Evolutionary conservation across 2,113 vertebrate genomes (phyloP).

Genomic region (Onychostruthus taczanowskii): DNA sequence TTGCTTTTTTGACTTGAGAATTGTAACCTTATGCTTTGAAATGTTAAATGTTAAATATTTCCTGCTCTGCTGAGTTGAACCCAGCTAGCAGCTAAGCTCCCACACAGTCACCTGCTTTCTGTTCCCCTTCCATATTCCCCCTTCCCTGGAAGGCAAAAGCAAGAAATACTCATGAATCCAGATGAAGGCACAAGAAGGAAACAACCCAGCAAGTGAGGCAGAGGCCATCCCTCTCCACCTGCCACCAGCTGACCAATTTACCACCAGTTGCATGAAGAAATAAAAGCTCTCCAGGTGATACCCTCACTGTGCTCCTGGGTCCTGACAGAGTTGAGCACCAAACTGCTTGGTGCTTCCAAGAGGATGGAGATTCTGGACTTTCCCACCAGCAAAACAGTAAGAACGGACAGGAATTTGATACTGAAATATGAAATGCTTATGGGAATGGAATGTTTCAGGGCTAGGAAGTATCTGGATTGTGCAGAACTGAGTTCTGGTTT

Average conservation of each 20-base stretch:
- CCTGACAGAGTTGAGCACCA: not conserved
- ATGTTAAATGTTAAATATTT: not conserved
- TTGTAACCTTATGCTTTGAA: not conserved
- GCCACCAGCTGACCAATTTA: not conserved
- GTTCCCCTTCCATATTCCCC: fast-evolving
- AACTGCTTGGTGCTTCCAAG: not conserved
- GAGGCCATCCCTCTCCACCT: not conserved
- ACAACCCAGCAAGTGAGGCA: not conserved
- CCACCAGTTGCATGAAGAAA: not conserved
- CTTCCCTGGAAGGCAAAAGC: not conserved
- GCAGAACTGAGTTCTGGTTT: not conserved
- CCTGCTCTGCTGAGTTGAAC: not conserved
- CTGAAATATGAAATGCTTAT: not conserved
- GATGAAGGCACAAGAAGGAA: not conserved
- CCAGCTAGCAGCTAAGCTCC: not conserved
- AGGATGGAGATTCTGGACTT: not conserved
- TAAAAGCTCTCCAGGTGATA: not conserved
- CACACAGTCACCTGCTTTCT: not conserved
- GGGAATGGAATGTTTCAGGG: not conserved
- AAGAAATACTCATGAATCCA: not conserved
- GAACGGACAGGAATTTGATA: not conserved
- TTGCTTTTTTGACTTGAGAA: not conserved
- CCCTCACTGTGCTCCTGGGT: not conserved
- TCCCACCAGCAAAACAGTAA: not conserved
- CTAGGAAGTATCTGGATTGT: not conserved